Percentiles rank a stretch among this genome's conserved stretches.
phyloP scores from a whole-genome alignment of 2,113 vertebrate genomes.

The Zosterops pallidus region DNA sequence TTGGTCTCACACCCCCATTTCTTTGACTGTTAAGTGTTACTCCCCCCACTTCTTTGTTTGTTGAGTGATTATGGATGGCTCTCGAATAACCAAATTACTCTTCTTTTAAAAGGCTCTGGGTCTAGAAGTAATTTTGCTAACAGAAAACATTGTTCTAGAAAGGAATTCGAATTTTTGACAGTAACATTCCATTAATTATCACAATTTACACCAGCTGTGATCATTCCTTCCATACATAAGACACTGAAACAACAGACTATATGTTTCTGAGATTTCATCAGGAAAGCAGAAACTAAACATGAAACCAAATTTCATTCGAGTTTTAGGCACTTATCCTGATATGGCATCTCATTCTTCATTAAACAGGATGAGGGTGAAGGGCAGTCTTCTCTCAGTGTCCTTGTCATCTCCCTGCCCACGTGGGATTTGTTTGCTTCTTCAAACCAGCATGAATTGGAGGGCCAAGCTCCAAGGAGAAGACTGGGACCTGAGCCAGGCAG shows the following conservation, averaged over 20 bases:
- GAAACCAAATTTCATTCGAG: background rate
- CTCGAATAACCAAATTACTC: background rate
- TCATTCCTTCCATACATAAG: background rate
- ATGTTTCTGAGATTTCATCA: background rate
- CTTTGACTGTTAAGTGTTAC: background rate
- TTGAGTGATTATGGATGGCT: background rate
- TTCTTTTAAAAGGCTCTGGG: background rate
- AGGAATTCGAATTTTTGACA: background rate
- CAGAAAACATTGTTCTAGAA: background rate
- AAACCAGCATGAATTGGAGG: background rate
- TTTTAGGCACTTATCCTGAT: background rate
- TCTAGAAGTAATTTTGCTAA: background rate
- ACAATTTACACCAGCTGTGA: background rate
- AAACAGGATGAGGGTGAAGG: background rate
- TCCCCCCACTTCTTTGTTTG: background rate
- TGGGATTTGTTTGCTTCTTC: background rate
- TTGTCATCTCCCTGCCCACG: fast-evolving
- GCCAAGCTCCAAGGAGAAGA: background rate
- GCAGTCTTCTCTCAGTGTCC: background rate
- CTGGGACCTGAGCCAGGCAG: background rate
- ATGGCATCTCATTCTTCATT: background rate
- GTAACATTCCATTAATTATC: background rate
- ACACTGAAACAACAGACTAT: background rate
- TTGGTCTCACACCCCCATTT: background rate
- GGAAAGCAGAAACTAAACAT: background rate